phyloP scores from a whole-genome alignment of 2,797 vertebrate genomes.

The Spinus olivaceus region DNA sequence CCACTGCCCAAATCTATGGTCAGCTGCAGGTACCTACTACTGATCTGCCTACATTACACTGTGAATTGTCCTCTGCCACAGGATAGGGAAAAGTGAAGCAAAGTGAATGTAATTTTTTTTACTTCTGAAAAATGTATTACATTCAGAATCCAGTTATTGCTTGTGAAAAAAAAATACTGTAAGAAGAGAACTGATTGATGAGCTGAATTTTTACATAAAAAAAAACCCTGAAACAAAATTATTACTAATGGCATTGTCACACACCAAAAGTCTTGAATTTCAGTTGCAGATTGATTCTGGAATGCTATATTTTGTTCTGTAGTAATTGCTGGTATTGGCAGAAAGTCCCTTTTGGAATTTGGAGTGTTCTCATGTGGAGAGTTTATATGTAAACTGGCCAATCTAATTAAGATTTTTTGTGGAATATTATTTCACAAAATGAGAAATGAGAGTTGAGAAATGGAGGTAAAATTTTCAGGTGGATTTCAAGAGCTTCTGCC shows the following conservation, averaged over 20 bases:
- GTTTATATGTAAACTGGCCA: not conserved
- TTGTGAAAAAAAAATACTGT: not conserved
- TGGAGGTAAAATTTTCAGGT: not conserved
- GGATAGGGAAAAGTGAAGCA: not conserved
- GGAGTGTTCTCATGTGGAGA: not conserved
- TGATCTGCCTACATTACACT: not conserved
- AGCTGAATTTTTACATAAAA: not conserved
- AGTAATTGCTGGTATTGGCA: not conserved
- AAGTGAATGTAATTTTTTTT: not conserved
- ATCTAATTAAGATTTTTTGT: not conserved
- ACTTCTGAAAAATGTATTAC: not conserved
- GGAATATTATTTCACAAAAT: not conserved
- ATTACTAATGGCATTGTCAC: not conserved
- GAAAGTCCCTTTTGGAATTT: not conserved
- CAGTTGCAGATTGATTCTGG: not conserved
- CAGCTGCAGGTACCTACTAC: not conserved
- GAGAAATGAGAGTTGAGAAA: not conserved
- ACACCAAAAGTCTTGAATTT: not conserved
- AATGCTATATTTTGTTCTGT: not conserved
- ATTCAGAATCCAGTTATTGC: not conserved
- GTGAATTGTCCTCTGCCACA: not conserved
- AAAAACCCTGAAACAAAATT: not conserved
- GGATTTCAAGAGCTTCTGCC: not conserved
- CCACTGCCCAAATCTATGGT: not conserved
- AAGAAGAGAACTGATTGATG: not conserved